Percentiles rank a stretch among this genome's conserved stretches.
Conservation (phyloP, 2,113 vertebrate species). For the Passer montanus region DNA sequence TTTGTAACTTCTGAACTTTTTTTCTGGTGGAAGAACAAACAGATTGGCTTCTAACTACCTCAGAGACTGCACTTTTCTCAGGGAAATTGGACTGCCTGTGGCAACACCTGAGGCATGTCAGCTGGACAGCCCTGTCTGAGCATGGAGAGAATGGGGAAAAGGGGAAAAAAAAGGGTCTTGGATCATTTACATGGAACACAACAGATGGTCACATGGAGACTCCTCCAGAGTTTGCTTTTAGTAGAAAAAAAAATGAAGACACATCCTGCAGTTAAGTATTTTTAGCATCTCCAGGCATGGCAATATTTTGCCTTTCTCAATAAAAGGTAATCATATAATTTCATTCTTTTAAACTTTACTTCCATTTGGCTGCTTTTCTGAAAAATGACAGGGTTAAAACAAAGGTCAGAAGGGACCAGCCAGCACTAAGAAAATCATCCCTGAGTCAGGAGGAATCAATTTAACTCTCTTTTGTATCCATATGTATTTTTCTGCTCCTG, state of each 20-base stretch:
- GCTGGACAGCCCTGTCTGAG: neutral
- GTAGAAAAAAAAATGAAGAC: neutral
- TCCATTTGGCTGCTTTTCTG: neutral
- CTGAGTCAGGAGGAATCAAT: neutral
- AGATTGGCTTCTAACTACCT: neutral
- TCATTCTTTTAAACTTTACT: neutral
- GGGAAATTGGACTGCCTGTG: neutral
- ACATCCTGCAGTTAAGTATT: neutral
- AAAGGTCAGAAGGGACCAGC: neutral
- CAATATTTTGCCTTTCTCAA: neutral
- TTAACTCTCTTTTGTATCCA: neutral
- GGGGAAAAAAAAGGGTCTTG: neutral
- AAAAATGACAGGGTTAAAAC: neutral
- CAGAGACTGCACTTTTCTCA: neutral
- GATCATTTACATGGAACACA: neutral
- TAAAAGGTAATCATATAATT: neutral
- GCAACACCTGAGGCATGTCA: neutral
- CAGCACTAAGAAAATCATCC: neutral
- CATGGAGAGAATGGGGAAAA: neutral
- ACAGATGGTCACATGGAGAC: neutral
- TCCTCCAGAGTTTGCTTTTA: neutral
- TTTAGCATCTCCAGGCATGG: neutral
- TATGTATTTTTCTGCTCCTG: neutral
- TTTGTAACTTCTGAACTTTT: neutral
- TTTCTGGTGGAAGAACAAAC: neutral